phyloP scores from a whole-genome alignment of 2,888 invertebrate species.

The Orthonevra nobilis region DNA sequence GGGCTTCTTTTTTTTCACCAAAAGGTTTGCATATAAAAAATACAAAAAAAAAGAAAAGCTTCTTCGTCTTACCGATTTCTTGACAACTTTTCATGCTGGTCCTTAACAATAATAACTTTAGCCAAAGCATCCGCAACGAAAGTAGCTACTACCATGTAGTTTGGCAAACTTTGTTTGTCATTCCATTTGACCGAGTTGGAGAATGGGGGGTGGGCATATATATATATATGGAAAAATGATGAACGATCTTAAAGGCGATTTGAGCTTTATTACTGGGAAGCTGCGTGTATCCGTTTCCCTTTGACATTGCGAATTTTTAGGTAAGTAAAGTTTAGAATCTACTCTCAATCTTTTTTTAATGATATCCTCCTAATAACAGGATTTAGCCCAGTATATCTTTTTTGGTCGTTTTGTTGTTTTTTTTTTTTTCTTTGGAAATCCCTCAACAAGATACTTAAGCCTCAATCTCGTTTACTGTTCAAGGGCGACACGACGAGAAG shows the following conservation, averaged over 20 bases:
- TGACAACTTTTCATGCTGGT: conserved; percentile 60
- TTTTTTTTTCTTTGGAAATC: conserved; percentile 5
- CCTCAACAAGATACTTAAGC: conserved; percentile 36
- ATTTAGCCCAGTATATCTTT: conserved; percentile 14
- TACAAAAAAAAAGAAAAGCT: conserved; percentile 2
- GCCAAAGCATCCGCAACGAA: not conserved
- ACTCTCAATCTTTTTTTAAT: conserved; percentile 4
- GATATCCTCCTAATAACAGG: conserved; percentile 21
- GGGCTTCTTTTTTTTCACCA: conserved; percentile 2
- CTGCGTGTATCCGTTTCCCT: conserved; percentile 19
- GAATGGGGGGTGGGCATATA: conserved; percentile 5
- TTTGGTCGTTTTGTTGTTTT: too few species aligned
- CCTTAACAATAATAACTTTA: conserved; percentile 46
- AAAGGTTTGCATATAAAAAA: conserved; percentile 25
- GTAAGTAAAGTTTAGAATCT: conserved; percentile 19
- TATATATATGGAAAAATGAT: conserved; percentile 44
- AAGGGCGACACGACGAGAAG: conserved; percentile 1
- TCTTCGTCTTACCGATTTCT: conserved; percentile 38
- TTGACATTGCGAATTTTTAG: conserved; percentile 35
- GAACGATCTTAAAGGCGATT: conserved; percentile 60
- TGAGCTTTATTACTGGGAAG: conserved; percentile 30
- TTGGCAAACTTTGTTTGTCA: conserved; percentile 42
- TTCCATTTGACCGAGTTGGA: conserved; percentile 12
- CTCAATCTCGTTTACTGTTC: conserved; percentile 24
- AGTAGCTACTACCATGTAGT: not conserved